Evolutionary conservation across 2,888 invertebrate species (phyloP), one percentile per base, ranked within the genome.

Genomic region (Synanthedon myopaeformis): DNA sequence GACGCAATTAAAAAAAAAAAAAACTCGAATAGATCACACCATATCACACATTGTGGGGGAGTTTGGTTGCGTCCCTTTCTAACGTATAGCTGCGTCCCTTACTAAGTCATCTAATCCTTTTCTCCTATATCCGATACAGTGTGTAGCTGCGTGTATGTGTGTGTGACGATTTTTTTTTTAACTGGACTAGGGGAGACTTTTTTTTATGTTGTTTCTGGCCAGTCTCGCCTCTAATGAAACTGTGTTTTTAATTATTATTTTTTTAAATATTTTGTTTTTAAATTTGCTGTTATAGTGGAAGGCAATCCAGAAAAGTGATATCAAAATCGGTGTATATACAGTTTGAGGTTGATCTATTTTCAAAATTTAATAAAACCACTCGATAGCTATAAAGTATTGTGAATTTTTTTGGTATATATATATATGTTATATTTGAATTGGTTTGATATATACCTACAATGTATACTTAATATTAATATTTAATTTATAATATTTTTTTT

Each of bases 21-120:
- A 54, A 53, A 35, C 35, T 50, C 55, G 58, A 62, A 62, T 61
- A 61, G 63, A 56, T 52, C 54, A 51, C 50, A 53, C 49, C 49
- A 51, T 45, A 53, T 41, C 49, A 48, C 58, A 60, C 61, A 59
- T 61, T 67, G 62, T 63, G 62, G 63, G 65, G 70, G 66, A 63
- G 61, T 58, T 52, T 49, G 17, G 45, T 4, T 17, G 58, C 12
- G 3, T 72, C 68, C 58, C 63, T 8, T 45, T 70, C 69, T 56
- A 51, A 41, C 64, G 0, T 19, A 53, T 59, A 57, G 12, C 41
- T 3, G 54, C 42, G 51, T 72, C 66, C 52, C 58, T 52, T 51
- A 68, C 63, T 51, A 51, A 51, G 59, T 60, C 63, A 60, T 67
- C 63, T 67, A 65, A 65, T 65, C 60, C 61, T 64, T 61, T 60